Base-by-base conservation (phyloP, 2,888 invertebrate genomes). In the Pseudanteris insignis region DNA sequence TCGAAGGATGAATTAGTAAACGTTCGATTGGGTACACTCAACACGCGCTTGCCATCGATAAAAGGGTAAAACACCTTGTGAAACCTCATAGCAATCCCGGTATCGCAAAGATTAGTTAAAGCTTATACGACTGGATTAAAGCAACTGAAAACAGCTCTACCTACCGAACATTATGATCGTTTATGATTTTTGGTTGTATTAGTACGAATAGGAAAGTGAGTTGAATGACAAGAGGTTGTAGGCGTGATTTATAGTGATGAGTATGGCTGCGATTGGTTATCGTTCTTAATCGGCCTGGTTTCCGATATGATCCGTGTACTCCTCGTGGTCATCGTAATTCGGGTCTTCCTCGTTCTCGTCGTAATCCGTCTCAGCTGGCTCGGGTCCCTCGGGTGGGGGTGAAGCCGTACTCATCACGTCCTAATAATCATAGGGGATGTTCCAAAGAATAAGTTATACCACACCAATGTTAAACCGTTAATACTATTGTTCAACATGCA, bases 321-420 rank as follows among this genome's bases (percentile, higher is more conserved):
- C 85, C 60, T 86, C 85, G 69, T 86, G 46, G 36, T 59, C 59
- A 0, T 53, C 51, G 28, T 59, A 51, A 5, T 59, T 51, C 25
- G 33, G 84, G 25, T 84, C 84, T 43, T 82, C 83, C 77, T 72
- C 86, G 76, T 69, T 80, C 64, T 85, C 84, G 65, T 85, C 86
- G 63, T 84, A 84, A 66, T 84, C 85, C 47, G 85, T 84, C 77
- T 85, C 84, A 18, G 79, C 79, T 51, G 85, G 86, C 64, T 85
- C 83, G 63, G 86, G 84, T 70, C 84, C 84, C 73, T 83, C 84
- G 71, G 82, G 81, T 62, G 81, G 77, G 65, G 85, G 82, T 61
- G 83, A 79, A 61, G 85, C 81, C 32, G 78, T 75, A 58, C 76
- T 79, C 69, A 72, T 70, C 57, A 73, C 66, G 51, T 75, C 78